phyloP scores from a whole-genome alignment of 1,140 invertebrate species.

The Berghia stephanieae region DNA sequence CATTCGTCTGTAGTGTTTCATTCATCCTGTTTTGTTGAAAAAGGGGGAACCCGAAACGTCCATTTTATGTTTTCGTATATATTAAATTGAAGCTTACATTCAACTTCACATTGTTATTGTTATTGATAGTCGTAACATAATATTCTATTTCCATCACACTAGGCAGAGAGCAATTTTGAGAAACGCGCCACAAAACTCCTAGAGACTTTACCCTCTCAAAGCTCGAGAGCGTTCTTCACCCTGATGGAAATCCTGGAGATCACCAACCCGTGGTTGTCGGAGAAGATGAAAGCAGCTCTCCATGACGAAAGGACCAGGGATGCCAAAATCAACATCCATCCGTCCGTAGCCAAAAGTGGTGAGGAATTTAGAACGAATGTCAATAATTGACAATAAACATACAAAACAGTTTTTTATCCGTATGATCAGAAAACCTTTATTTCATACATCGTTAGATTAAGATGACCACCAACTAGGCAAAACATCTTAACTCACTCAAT shows the following conservation, averaged over 20 bases:
- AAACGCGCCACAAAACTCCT: conserved; percentile 38
- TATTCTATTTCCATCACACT: background rate
- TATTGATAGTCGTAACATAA: background rate
- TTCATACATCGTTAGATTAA: no score
- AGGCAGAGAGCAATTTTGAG: conserved; percentile 39
- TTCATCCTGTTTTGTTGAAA: no score
- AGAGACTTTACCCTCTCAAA: conserved; percentile 43
- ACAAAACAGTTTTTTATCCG: background rate
- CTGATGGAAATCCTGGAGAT: conserved; percentile 44
- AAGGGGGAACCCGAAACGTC: no score
- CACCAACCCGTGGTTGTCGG: conserved; percentile 45
- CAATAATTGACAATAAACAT: background rate
- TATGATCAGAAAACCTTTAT: no score
- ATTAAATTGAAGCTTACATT: no score
- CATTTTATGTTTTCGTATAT: no score
- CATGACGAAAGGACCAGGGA: conserved; percentile 35
- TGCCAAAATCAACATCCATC: conserved; percentile 34
- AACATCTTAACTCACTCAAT: no score
- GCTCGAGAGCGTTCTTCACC: conserved; percentile 41
- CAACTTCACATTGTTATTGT: no score
- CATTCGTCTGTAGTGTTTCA: no score
- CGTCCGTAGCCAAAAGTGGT: conserved; percentile 25
- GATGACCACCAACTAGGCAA: no score
- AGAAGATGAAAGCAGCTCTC: conserved; percentile 37
- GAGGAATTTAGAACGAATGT: conserved; percentile 1